Evolutionary conservation across 2,888 invertebrate genomes (phyloP).

Genomic region (Caenorhabditis wallacei): DNA sequence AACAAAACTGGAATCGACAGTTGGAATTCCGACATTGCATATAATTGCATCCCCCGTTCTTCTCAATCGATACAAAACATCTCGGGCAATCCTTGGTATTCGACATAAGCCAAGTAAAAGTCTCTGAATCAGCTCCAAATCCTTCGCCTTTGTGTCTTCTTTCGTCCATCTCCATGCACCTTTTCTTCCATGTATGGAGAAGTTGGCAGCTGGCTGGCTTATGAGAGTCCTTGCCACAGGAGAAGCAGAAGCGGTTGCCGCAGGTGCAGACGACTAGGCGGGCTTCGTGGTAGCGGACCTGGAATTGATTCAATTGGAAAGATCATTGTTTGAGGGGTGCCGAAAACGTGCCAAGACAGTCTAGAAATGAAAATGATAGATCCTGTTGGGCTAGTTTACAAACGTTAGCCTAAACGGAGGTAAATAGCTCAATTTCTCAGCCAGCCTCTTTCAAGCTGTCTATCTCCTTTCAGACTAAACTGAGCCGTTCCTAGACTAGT

Average conservation of each 20-base stretch:
- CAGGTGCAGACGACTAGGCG: slow-evolving; percentile 91
- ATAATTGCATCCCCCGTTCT: slow-evolving; percentile 98
- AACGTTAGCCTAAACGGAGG: no score
- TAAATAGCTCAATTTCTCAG: no score
- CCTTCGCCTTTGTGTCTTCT: not conserved
- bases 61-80: slow-evolving; percentile 89
- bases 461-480: no score
- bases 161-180: slow-evolving; percentile 86
- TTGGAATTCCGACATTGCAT: slow-evolving; percentile 99
- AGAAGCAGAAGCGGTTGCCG: slow-evolving; percentile 91
- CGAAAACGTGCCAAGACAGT: no score
- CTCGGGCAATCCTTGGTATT: slow-evolving; percentile 99
- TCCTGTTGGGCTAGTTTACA: no score
- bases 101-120: slow-evolving; percentile 99
- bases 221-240: slow-evolving; percentile 89
- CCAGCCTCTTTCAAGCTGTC: no score
- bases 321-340: no score
- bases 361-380: no score
- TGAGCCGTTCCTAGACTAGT: no score
- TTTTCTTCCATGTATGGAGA: slow-evolving; percentile 96
- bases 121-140: slow-evolving; percentile 89
- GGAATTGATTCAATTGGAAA: no score
- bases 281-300: slow-evolving; percentile 38
- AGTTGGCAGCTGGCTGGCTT: slow-evolving; percentile 96
- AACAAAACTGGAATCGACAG: slow-evolving; percentile 98